Percentiles rank a stretch among this genome's conserved stretches.
Conservation (phyloP, 2,113 vertebrate species). For the Aspidoscelis tigris region DNA sequence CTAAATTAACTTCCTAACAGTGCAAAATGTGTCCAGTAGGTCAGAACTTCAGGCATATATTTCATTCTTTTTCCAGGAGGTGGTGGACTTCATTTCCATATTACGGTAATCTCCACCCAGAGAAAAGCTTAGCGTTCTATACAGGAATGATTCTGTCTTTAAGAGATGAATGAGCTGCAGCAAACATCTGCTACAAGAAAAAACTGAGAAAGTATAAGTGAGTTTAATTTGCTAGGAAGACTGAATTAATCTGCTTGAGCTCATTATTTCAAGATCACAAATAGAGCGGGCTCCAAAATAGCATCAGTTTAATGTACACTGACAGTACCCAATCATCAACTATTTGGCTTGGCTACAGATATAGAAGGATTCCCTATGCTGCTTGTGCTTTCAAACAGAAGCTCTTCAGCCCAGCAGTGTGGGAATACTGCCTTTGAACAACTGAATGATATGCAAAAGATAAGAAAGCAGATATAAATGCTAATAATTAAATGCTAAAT, state of each 20-base stretch:
- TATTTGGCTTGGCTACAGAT: conserved; percentile 58
- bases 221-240: conserved; percentile 53
- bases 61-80: not conserved
- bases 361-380: conserved; percentile 52
- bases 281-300: conserved; percentile 59
- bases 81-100: conserved; percentile 45
- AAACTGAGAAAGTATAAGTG: conserved; percentile 39
- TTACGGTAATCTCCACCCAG: conserved; percentile 28
- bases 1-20: conserved; percentile 11
- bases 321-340: conserved; percentile 56
- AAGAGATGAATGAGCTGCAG: conserved; percentile 20
- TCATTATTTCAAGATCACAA: conserved; percentile 65
- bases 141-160: not conserved
- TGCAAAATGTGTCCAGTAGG: not conserved
- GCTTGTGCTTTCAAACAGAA: conserved; percentile 63
- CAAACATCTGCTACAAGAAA: conserved; percentile 13
- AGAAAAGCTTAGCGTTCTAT: not conserved
- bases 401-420: conserved; percentile 58
- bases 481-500: conserved; percentile 79
- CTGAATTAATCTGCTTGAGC: conserved; percentile 42
- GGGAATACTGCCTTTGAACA: conserved; percentile 75
- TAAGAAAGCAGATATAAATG: conserved; percentile 70
- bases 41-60: not conserved
- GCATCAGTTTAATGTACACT: conserved; percentile 52
- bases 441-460: conserved; percentile 72